These are phyloP conservation scores for Nebria ingens DNA, from an alignment of 1,140 invertebrate genomes.

Conservation along the genomic window DNA sequence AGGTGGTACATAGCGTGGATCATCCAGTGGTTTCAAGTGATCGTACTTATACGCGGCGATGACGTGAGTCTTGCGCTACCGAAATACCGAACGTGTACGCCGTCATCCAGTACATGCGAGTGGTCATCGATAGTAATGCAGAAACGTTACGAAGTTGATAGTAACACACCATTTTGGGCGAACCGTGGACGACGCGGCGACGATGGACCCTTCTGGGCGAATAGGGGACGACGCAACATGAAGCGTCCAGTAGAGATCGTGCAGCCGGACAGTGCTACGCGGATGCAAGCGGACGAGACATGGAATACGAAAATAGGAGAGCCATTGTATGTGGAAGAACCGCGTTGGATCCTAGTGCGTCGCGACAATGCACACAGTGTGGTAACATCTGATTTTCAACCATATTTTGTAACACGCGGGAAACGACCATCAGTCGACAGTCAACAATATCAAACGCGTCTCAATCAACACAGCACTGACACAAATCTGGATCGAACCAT, in stretches of 20 bases:
- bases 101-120: too few relatives aligned
- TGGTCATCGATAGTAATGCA: too few relatives aligned
- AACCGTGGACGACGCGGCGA: conserved; percentile 16
- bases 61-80: too few relatives aligned
- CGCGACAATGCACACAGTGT: conserved; percentile 11
- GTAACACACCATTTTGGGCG: background rate
- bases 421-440: background rate
- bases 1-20: background rate
- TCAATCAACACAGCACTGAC: too few relatives aligned
- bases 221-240: conserved; percentile 29
- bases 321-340: conserved; percentile 24
- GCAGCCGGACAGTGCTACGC: background rate
- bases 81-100: too few relatives aligned
- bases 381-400: background rate
- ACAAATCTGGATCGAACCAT: too few relatives aligned
- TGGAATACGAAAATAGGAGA: conserved; percentile 11
- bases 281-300: too few relatives aligned
- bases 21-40: background rate
- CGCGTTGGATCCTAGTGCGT: conserved; percentile 23
- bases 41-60: background rate
- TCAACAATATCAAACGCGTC: too few relatives aligned
- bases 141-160: background rate
- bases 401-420: background rate
- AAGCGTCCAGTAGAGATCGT: background rate
- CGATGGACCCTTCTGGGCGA: conserved; percentile 32